Conservation (phyloP, 2,797 vertebrate genomes). For the Artibeus lituratus region DNA sequence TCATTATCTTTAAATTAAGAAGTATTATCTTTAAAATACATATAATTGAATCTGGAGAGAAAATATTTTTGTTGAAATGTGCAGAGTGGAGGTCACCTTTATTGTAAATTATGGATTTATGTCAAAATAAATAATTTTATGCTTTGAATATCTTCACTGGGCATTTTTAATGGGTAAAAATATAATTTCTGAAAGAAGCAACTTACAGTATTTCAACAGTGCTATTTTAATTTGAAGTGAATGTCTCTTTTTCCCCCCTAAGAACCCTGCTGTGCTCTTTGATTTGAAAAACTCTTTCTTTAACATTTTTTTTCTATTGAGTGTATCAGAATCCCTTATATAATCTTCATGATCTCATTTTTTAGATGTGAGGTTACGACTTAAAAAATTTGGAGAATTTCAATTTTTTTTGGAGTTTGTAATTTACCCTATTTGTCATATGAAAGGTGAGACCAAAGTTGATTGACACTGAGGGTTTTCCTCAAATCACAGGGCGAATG, state of each 20-base stretch:
- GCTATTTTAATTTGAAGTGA: not conserved
- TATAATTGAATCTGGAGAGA: not conserved
- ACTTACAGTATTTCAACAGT: not conserved
- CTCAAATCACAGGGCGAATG: not conserved
- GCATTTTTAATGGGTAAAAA: not conserved
- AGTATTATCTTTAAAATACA: not conserved
- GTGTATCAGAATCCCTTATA: not conserved
- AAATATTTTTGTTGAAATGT: not conserved
- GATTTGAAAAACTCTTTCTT: not conserved
- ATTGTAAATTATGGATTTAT: not conserved
- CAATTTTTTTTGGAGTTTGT: not conserved
- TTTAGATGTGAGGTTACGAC: not conserved
- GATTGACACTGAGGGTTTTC: not conserved
- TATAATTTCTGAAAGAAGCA: not conserved
- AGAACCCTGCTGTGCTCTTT: not conserved
- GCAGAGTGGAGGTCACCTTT: not conserved
- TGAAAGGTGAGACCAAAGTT: not conserved
- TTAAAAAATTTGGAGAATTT: not conserved
- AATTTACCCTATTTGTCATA: not conserved
- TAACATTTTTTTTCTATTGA: not conserved
- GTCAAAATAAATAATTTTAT: not conserved
- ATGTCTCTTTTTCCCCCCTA: not conserved
- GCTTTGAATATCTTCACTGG: not conserved
- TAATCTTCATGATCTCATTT: not conserved
- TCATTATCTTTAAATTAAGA: not conserved